Conservation (phyloP, 2,113 vertebrate genomes). For the Ondatra zibethicus region DNA sequence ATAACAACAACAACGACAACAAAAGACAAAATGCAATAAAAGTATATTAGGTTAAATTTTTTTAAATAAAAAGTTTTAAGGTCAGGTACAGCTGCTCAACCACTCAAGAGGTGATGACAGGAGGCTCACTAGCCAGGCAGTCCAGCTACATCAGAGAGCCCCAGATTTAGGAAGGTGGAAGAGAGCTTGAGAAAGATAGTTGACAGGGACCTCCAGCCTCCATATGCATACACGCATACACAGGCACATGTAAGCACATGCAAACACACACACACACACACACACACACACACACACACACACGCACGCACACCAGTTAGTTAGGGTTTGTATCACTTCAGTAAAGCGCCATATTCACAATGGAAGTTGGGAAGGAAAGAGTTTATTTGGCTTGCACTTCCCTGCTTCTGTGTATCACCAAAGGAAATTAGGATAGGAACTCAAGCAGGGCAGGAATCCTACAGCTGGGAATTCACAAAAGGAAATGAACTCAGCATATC, state of each 20-base stretch:
- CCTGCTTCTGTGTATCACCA: neutral
- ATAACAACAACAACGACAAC: neutral
- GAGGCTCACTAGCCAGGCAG: neutral
- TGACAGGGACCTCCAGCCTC: too few relatives aligned
- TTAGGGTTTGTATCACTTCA: too few relatives aligned
- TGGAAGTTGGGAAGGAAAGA: neutral
- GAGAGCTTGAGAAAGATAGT: neutral
- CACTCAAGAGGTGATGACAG: neutral
- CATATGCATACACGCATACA: neutral
- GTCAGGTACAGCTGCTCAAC: neutral
- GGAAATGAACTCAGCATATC: neutral
- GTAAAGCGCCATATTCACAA: too few relatives aligned
- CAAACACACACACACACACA: neutral
- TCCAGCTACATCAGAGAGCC: neutral
- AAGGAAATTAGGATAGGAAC: neutral
- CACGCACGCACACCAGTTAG: too few relatives aligned
- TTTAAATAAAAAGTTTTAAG: neutral
- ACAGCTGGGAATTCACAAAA: neutral
- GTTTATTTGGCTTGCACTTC: neutral
- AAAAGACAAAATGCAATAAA: neutral
- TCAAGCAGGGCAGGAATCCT: neutral
- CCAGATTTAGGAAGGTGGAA: neutral
- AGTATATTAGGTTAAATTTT: neutral
- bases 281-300: too few relatives aligned
- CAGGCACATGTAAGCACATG: neutral